phyloP scores from a whole-genome alignment of 2,888 invertebrate genomes.

The Gari tellinella region DNA sequence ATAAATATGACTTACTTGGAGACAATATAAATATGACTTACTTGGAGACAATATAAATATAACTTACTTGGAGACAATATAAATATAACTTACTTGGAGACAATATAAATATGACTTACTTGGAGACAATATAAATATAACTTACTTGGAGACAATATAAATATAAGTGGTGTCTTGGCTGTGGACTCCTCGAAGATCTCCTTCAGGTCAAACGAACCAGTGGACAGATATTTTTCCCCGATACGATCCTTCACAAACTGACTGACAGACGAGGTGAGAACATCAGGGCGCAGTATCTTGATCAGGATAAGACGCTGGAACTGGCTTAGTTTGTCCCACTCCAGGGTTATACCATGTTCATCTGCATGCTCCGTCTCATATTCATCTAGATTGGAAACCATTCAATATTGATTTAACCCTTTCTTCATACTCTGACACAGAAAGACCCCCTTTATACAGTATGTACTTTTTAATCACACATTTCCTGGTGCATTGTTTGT shows the following conservation, averaged over 20 bases:
- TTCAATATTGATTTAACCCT: background rate
- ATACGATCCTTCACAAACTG: constrained; percentile 80
- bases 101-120: too few relatives aligned
- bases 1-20: too few relatives aligned
- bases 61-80: too few relatives aligned
- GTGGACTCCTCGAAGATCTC: constrained; percentile 82
- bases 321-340: constrained; percentile 76
- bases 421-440: background rate
- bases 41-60: too few relatives aligned
- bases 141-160: constrained; percentile 83
- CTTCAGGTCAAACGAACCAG: constrained; percentile 81
- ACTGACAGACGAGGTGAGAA: constrained; percentile 74
- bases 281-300: constrained; percentile 79
- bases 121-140: too few relatives aligned
- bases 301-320: constrained; percentile 82
- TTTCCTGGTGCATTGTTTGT: too few relatives aligned
- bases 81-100: too few relatives aligned
- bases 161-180: constrained; percentile 83
- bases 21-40: too few relatives aligned
- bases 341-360: constrained; percentile 66
- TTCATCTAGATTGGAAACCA: constrained; percentile 1
- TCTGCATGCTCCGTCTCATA: constrained; percentile 10
- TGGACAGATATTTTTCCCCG: constrained; percentile 78
- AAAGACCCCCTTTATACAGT: background rate
- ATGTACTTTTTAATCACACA: too few relatives aligned